phyloP scores from a whole-genome alignment of 2,113 vertebrate genomes.

The Rafetus swinhoei region DNA sequence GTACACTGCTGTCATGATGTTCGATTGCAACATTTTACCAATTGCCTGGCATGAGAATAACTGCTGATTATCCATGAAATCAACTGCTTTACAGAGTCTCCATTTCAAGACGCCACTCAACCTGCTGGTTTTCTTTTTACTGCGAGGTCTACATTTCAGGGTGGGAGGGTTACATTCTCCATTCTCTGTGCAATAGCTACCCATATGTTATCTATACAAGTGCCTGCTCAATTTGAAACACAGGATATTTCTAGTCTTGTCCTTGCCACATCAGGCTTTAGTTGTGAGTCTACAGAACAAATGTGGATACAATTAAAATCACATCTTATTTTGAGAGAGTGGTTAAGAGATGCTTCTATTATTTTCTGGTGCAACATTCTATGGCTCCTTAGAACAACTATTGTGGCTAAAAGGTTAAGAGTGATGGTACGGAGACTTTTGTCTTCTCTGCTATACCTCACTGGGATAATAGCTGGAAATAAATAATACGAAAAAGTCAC shows the following conservation, averaged over 20 bases:
- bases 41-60: background rate
- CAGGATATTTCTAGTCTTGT: background rate
- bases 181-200: background rate
- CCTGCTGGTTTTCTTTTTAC: background rate
- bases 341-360: background rate
- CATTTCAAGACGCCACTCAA: background rate
- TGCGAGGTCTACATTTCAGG: background rate
- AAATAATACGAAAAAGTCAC: background rate
- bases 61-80: background rate
- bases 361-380: background rate
- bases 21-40: background rate
- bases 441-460: background rate
- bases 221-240: background rate
- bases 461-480: background rate
- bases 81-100: background rate
- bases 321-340: background rate
- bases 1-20: background rate
- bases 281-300: background rate
- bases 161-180: background rate
- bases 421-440: constrained; percentile 13
- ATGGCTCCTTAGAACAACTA: background rate
- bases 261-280: background rate
- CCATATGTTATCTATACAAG: background rate
- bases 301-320: background rate
- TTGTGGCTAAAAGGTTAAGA: constrained; percentile 10